Evolutionary conservation across 1,140 invertebrate genomes (phyloP).

Genomic region (Bombus soroeensis): DNA sequence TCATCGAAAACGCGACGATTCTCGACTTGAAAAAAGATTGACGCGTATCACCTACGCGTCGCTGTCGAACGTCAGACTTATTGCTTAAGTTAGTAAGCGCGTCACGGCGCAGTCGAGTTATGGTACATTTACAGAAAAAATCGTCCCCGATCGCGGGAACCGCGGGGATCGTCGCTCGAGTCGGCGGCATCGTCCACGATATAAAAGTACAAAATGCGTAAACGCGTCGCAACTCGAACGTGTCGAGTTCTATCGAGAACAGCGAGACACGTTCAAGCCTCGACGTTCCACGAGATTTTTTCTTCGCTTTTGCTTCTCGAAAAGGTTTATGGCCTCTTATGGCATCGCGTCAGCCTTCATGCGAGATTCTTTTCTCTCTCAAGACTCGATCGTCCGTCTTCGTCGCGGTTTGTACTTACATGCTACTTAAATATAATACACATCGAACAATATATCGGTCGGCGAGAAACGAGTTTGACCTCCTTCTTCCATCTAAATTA

Average conservation of each 20-base stretch:
- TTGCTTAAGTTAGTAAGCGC: slow-evolving; percentile 47
- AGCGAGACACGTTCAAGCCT: not conserved
- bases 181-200: slow-evolving; percentile 65
- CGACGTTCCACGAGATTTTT: not conserved
- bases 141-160: not conserved
- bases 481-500: not conserved
- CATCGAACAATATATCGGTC: slow-evolving; percentile 51
- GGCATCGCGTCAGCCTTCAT: slow-evolving; percentile 63
- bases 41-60: not conserved
- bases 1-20: not conserved
- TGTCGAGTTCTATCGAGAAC: not conserved
- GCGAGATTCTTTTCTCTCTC: slow-evolving; percentile 26
- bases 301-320: slow-evolving; percentile 1
- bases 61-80: slow-evolving; percentile 20
- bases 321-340: slow-evolving; percentile 64
- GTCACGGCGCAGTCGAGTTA: slow-evolving; percentile 37
- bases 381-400: slow-evolving; percentile 51
- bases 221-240: slow-evolving; percentile 32
- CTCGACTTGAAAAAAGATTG: not conserved
- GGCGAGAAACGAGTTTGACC: not conserved
- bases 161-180: slow-evolving; percentile 26
- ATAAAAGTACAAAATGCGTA: slow-evolving; percentile 76
- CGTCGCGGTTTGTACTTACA: slow-evolving; percentile 19
- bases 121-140: slow-evolving; percentile 38
- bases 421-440: slow-evolving; percentile 73